Conservation (phyloP, 2,888 invertebrate genomes). For the Isoperla grammatica region DNA sequence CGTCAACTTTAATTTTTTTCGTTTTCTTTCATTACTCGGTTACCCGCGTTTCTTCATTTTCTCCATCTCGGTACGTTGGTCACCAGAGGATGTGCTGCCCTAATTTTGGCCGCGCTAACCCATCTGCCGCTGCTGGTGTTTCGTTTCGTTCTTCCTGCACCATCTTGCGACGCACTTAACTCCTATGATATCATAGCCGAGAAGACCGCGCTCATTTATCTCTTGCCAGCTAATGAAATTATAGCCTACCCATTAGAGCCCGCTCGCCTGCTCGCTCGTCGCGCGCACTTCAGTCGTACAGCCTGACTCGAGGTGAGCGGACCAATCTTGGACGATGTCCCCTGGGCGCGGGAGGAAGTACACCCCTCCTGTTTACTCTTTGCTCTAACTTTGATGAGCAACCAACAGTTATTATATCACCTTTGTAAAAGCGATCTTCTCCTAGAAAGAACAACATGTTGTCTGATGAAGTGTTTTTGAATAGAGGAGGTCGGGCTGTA, state of each 20-base stretch:
- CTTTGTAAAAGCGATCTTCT: constrained; percentile 16
- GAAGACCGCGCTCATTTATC: constrained; percentile 47
- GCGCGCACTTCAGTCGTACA: neutral
- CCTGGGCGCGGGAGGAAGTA: constrained; percentile 14
- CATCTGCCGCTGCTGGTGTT: constrained; percentile 9
- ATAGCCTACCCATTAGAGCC: constrained; percentile 41
- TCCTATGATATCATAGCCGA: constrained; percentile 21
- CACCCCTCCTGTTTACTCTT: constrained; percentile 22
- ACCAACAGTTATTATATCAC: constrained; percentile 17
- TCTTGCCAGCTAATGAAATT: constrained; percentile 52
- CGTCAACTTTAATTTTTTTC: constrained; percentile 13
- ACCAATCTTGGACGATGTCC: constrained; percentile 15
- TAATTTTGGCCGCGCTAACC: constrained; percentile 10
- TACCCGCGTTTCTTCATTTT: constrained; percentile 10
- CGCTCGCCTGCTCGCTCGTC: constrained; percentile 15
- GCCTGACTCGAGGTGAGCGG: neutral
- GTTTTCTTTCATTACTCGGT: constrained; percentile 16
- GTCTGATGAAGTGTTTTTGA: constrained; percentile 4
- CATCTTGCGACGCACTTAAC: constrained; percentile 28
- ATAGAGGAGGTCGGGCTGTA: too few species aligned
- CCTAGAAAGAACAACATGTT: constrained; percentile 12
- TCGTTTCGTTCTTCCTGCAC: constrained; percentile 1
- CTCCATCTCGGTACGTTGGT: constrained; percentile 17
- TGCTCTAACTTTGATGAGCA: constrained; percentile 22
- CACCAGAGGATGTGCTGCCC: constrained; percentile 3